These are phyloP conservation scores for Cataglyphis livida DNA, from an alignment of 2,888 invertebrate species.

Conservation along the genomic window DNA sequence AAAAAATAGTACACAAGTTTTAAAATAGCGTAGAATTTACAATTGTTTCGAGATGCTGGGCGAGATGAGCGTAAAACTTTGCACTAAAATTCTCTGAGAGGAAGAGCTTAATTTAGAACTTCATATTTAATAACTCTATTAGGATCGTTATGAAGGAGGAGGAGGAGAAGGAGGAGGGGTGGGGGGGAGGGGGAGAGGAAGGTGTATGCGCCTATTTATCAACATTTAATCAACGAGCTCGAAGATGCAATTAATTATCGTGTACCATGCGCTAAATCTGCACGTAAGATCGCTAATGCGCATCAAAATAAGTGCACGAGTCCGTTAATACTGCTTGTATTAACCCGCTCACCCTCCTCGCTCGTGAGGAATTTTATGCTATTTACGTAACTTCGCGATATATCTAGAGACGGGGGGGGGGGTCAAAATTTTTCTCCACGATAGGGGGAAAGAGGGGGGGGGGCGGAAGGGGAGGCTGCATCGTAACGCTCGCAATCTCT, in stretches of 20 bases:
- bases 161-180: background rate
- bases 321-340: slow-evolving; percentile 26
- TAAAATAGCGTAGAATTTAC: slow-evolving; percentile 3
- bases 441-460: too few relatives aligned
- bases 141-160: background rate
- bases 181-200: background rate
- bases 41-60: background rate
- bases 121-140: slow-evolving; percentile 36
- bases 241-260: slow-evolving; percentile 51
- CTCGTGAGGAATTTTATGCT: slow-evolving; percentile 15
- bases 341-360: background rate
- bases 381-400: slow-evolving; percentile 39
- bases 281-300: slow-evolving; percentile 41
- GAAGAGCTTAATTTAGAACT: slow-evolving; percentile 16
- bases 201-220: slow-evolving; percentile 33
- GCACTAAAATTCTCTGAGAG: background rate
- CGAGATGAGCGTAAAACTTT: background rate
- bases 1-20: background rate
- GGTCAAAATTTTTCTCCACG: slow-evolving; percentile 37
- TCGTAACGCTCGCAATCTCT: slow-evolving; percentile 46
- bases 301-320: slow-evolving; percentile 32
- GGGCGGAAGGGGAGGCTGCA: background rate
- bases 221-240: slow-evolving; percentile 47
- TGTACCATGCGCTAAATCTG: background rate
- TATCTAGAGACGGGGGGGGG: background rate